These are phyloP conservation scores for Agelaius phoeniceus DNA, from an alignment of 2,113 vertebrate species.

Conservation along the genomic window DNA sequence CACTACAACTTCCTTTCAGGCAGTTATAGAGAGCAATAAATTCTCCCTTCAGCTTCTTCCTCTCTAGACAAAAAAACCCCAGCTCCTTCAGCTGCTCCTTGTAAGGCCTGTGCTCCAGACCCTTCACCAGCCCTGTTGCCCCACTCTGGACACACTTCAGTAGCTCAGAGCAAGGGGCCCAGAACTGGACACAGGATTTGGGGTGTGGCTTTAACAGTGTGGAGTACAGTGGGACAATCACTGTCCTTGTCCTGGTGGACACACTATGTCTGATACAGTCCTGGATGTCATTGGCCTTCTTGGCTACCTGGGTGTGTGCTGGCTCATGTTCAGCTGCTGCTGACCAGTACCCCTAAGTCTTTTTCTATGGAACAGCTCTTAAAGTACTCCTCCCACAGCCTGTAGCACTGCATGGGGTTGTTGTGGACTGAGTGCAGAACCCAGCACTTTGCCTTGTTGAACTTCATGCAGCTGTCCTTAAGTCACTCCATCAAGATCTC, in stretches of 20 bases:
- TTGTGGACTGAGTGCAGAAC: not conserved
- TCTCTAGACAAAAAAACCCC: not conserved
- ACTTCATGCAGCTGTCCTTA: not conserved
- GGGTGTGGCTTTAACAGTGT: not conserved
- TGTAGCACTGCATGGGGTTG: not conserved
- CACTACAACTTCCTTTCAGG: not conserved
- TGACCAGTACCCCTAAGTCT: not conserved
- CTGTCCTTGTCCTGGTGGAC: not conserved
- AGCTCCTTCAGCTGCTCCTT: not conserved
- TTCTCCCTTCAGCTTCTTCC: not conserved
- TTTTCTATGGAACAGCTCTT: not conserved
- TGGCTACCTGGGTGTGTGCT: not conserved
- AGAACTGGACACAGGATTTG: not conserved
- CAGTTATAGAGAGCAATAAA: not conserved
- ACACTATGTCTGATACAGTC: not conserved
- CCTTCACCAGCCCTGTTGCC: not conserved
- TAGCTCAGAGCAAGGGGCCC: not conserved
- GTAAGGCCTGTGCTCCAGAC: not conserved
- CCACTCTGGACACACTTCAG: not conserved
- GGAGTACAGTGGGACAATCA: not conserved
- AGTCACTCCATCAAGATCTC: too few species aligned
- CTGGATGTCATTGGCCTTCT: not conserved
- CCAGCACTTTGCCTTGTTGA: not conserved
- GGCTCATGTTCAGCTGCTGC: not conserved
- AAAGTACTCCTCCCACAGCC: not conserved